Conservation (phyloP, 2,113 vertebrate genomes). For the cattle (Bos taurus) region ARS-UCD2.0 NC_037328.1:131825001-131825500, state of each 20-base stretch:
- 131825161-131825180: slow-evolving; percentile 88
- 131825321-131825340: slow-evolving; percentile 99
- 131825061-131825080: slow-evolving; percentile 81
- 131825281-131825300: slow-evolving; percentile 99
- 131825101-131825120: slow-evolving; percentile 87
- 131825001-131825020: slow-evolving; percentile 79
- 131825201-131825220: slow-evolving; percentile 99
- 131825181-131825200: slow-evolving; percentile 99
- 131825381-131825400: slow-evolving; percentile 99
- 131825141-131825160: slow-evolving; percentile 86
- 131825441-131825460: slow-evolving; percentile 98
- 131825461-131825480: slow-evolving; percentile 89
- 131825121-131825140: slow-evolving; percentile 81
- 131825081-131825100: slow-evolving; percentile 86
- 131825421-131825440: slow-evolving; percentile 99
- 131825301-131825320: slow-evolving; percentile 99
- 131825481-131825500: slow-evolving; percentile 85
- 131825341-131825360: slow-evolving; percentile 99
- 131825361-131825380: slow-evolving; percentile 99
- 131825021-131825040: slow-evolving; percentile 75
- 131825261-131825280: slow-evolving; percentile 99
- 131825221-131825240: slow-evolving; percentile 99
- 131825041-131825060: slow-evolving; percentile 69
- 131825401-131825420: slow-evolving; percentile 99
- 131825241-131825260: slow-evolving; percentile 99